phyloP scores from a whole-genome alignment of 2,797 vertebrate species.

The Astyanax mexicanus region DNA sequence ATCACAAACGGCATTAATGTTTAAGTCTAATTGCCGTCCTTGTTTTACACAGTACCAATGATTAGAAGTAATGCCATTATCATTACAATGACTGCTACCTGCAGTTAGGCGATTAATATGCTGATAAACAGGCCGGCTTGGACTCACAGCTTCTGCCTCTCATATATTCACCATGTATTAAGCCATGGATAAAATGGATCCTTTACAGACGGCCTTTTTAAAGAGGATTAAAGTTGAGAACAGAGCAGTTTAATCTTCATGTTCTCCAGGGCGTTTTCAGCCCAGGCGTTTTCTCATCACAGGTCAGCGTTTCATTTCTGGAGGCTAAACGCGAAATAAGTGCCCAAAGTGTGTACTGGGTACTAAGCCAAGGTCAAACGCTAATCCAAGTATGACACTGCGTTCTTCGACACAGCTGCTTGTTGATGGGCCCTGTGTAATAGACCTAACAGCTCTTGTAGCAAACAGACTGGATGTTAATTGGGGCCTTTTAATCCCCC shows the following conservation, averaged over 20 bases:
- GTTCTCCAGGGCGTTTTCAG: neutral
- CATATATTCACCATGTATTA: neutral
- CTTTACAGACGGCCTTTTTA: neutral
- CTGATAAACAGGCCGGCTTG: conserved; percentile 8
- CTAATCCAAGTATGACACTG: neutral
- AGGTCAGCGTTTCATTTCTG: conserved; percentile 6
- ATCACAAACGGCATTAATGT: neutral
- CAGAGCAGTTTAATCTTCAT: conserved; percentile 7
- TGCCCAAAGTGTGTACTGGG: neutral
- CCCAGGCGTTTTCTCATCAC: conserved; percentile 6
- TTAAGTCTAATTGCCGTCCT: neutral
- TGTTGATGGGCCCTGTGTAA: neutral
- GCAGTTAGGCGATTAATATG: conserved; percentile 12
- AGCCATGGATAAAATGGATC: conserved; percentile 28
- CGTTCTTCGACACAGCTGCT: neutral
- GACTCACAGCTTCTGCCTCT: neutral
- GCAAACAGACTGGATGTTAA: conserved; percentile 55
- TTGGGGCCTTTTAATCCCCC: conserved; percentile 66
- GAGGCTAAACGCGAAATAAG: neutral
- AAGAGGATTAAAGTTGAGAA: conserved; percentile 9
- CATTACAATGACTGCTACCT: conserved; percentile 11
- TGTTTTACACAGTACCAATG: neutral
- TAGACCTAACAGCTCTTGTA: conserved; percentile 18
- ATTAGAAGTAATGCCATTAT: conserved; percentile 14
- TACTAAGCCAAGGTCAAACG: conserved; percentile 1